phyloP scores from a whole-genome alignment of 1,140 invertebrate species.

The Pseudoatta argentina region DNA sequence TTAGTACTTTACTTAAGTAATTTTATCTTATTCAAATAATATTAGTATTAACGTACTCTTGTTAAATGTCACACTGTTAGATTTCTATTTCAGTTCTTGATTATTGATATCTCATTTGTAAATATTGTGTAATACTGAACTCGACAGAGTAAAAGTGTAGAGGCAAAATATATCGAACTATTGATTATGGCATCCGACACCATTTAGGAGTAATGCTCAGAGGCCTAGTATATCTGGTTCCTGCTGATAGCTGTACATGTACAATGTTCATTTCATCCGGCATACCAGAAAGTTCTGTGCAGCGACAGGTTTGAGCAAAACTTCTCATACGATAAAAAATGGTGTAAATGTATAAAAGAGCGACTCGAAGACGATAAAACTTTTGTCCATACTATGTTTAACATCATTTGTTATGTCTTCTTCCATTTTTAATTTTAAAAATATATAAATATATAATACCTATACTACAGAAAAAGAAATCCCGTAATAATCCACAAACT shows the following conservation, averaged over 20 bases:
- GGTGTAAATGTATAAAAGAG: constrained; percentile 83
- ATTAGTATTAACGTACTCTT: constrained; percentile 16
- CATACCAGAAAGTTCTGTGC: constrained; percentile 29
- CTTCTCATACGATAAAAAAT: constrained; percentile 73
- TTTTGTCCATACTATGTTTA: constrained; percentile 70
- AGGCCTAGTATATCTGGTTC: constrained; percentile 37
- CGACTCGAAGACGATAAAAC: constrained; percentile 64
- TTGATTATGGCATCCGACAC: constrained; percentile 57
- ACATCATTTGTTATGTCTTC: constrained; percentile 43
- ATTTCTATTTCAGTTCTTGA: constrained; percentile 12
- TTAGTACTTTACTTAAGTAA: constrained; percentile 32
- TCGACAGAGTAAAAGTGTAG: constrained; percentile 61
- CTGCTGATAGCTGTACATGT: neutral
- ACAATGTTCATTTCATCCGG: constrained; percentile 22
- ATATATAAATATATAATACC: constrained; percentile 42
- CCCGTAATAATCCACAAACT: neutral
- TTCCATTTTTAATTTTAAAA: constrained; percentile 46
- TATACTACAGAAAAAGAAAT: constrained; percentile 35
- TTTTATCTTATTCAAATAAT: constrained; percentile 2
- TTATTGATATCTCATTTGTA: constrained; percentile 30
- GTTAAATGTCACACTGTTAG: constrained; percentile 34
- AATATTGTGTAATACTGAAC: constrained; percentile 20
- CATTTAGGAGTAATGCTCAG: constrained; percentile 44
- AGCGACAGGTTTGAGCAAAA: constrained; percentile 73
- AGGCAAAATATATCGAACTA: constrained; percentile 60